phyloP scores from a whole-genome alignment of 2,113 vertebrate genomes.

The Archocentrus centrarchus region DNA sequence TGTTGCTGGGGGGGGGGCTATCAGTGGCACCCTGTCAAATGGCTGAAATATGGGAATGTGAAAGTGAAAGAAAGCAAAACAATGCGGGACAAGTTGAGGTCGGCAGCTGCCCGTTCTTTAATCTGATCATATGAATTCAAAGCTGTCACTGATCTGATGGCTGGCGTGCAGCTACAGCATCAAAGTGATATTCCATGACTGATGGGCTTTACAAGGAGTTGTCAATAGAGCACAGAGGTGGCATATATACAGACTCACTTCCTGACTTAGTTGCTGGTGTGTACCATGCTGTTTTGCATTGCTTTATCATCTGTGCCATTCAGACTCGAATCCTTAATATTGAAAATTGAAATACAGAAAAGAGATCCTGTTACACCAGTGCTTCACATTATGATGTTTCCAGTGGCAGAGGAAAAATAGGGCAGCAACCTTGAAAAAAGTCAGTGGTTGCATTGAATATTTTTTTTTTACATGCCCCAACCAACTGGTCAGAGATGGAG shows the following conservation, averaged over 20 bases:
- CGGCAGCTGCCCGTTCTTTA: conserved; percentile 33
- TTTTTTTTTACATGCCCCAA: neutral
- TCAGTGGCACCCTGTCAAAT: conserved; percentile 47
- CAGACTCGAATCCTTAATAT: neutral
- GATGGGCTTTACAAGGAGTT: neutral
- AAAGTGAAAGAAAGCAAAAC: conserved; percentile 51
- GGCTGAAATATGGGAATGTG: conserved; percentile 30
- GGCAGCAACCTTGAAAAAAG: neutral
- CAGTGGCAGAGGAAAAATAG: neutral
- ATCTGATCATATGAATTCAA: conserved; percentile 65
- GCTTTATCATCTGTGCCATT: conserved; percentile 3
- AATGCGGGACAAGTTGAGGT: conserved; percentile 19
- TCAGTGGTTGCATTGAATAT: neutral
- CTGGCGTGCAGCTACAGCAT: conserved; percentile 7
- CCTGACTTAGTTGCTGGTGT: neutral
- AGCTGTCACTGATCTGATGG: conserved; percentile 63
- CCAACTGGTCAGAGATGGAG: neutral
- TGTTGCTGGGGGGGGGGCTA: conserved; percentile 46
- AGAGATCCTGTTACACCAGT: neutral
- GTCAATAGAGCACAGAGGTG: neutral
- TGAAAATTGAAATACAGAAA: neutral
- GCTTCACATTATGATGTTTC: neutral
- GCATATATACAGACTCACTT: neutral
- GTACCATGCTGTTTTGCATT: neutral
- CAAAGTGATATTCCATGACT: conserved; percentile 42